Conservation (phyloP, 2,888 invertebrate species). For the Platycheirus rosarum region DNA sequence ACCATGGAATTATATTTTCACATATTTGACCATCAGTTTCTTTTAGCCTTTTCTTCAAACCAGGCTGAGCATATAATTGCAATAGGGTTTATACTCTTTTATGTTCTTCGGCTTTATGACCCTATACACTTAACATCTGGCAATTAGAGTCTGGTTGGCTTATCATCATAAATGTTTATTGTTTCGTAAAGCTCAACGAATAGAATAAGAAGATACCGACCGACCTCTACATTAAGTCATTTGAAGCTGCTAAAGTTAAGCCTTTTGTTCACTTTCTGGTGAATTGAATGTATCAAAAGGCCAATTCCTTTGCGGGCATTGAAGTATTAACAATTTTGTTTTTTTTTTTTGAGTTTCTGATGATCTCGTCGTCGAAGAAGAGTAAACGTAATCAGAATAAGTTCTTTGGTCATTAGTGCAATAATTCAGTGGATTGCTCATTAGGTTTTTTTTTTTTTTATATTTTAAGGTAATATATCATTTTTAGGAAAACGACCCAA, state of each 20-base stretch:
- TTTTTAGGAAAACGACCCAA: too few relatives aligned
- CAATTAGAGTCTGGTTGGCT: conserved; percentile 63
- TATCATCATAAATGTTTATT: conserved; percentile 59
- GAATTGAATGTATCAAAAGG: conserved; percentile 42
- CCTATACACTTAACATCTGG: conserved; percentile 54
- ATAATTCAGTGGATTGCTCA: conserved; percentile 34
- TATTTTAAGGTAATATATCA: conserved; percentile 45
- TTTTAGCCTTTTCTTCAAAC: conserved; percentile 9
- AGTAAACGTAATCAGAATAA: conserved; percentile 47
- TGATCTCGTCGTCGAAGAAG: conserved; percentile 14
- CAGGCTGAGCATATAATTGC: conserved; percentile 6
- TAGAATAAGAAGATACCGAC: conserved; percentile 14
- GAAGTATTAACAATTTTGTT: neutral
- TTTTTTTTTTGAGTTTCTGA: conserved; percentile 26
- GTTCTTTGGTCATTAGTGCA: conserved; percentile 60
- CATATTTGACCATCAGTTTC: conserved; percentile 21
- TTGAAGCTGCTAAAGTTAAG: conserved; percentile 47
- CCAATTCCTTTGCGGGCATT: neutral
- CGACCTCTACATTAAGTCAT: conserved; percentile 53
- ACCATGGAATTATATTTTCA: conserved; percentile 21
- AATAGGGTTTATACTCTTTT: conserved; percentile 8
- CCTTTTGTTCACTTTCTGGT: conserved; percentile 55
- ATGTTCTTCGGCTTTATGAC: conserved; percentile 43
- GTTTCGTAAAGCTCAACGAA: conserved; percentile 40
- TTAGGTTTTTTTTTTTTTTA: conserved; percentile 34